Evolutionary conservation across 2,888 invertebrate genomes (phyloP).

Genomic region (Nephrotoma appendiculata): DNA sequence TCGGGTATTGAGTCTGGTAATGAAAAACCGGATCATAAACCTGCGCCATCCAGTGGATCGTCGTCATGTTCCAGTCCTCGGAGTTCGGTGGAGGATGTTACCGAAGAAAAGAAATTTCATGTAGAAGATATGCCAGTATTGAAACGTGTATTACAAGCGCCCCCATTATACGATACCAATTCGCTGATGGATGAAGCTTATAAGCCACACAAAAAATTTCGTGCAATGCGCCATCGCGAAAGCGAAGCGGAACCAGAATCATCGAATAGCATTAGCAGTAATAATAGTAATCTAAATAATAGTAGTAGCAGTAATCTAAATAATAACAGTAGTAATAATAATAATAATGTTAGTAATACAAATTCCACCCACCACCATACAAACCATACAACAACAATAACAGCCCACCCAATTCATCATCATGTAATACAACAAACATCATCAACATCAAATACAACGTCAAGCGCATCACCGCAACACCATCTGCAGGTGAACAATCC

Average conservation of each 20-base stretch:
- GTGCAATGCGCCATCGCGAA: slow-evolving; percentile 66
- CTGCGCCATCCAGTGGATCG: slow-evolving; percentile 56
- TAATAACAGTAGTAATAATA: neutral
- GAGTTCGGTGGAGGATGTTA: slow-evolving; percentile 67
- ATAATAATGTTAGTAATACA: neutral
- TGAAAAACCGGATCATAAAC: slow-evolving; percentile 62
- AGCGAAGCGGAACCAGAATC: slow-evolving; percentile 62
- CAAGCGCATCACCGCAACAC: slow-evolving; percentile 14
- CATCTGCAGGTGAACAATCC: slow-evolving; percentile 14
- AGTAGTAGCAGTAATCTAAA: neutral
- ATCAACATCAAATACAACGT: slow-evolving; percentile 10
- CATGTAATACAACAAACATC: slow-evolving; percentile 8
- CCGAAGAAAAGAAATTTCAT: slow-evolving; percentile 45
- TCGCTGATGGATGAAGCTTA: slow-evolving; percentile 89
- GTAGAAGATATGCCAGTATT: slow-evolving; percentile 87
- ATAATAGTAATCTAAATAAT: slow-evolving; percentile 1
- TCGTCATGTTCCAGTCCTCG: slow-evolving; percentile 77
- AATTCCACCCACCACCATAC: slow-evolving; percentile 9
- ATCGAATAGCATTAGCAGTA: slow-evolving; percentile 23
- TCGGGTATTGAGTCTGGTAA: slow-evolving; percentile 89
- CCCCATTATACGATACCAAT: slow-evolving; percentile 79
- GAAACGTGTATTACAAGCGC: slow-evolving; percentile 83
- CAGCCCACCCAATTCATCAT: slow-evolving; percentile 19
- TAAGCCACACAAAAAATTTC: slow-evolving; percentile 91
- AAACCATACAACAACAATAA: slow-evolving; percentile 13